Base-by-base conservation (phyloP, 2,888 invertebrate species). In the Boloria selene region DNA sequence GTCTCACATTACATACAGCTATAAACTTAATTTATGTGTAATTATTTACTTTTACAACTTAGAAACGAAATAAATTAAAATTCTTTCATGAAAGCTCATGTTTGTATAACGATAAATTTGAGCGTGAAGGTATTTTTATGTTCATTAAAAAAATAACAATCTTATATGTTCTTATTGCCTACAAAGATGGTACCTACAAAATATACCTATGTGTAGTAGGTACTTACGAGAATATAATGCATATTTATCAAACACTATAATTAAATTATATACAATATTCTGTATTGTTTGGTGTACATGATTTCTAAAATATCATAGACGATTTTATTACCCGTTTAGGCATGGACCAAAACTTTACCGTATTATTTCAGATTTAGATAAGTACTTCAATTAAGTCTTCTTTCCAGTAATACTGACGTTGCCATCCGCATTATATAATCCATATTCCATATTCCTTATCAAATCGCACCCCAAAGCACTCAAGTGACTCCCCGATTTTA, bases 401-500 rank as follows among this genome's bases (percentile, higher is more conserved):
- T 31, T 7, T 31, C 6, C 7, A 31, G 31, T 31, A 31, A 31
- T 31, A 31, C 31, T 13, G 31, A 63, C 63, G 63, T 56, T 53
- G 17, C 54, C 49, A n/a, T 44, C 55, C 65, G 45, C 26, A 54
- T 50, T 69, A 65, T 58, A 38, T 67, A 65, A 67, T 66, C 68
- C 64, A 63, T 68, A 70, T 71, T 70, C 67, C 70, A 70, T 67
- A 73, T 73, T 71, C 65, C 70, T 75, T 75, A 74, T 77, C 74
- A 74, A 73, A 73, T 71, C 70, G 70, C 75, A 75, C 74, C 78
- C 80, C 79, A 66, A 82, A 78, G 80, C 88, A 85, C 85, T 87
- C 85, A 79, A 87, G 85, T 86, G 82, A 84, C 84, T 82, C 81
- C 82, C 81, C 80, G 80, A 79, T 81, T 89, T 90, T 90, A 90